Evolutionary conservation across 2,888 invertebrate species (phyloP), one percentile per base, ranked within the genome.

Genomic region (Eucera pruinosa): DNA sequence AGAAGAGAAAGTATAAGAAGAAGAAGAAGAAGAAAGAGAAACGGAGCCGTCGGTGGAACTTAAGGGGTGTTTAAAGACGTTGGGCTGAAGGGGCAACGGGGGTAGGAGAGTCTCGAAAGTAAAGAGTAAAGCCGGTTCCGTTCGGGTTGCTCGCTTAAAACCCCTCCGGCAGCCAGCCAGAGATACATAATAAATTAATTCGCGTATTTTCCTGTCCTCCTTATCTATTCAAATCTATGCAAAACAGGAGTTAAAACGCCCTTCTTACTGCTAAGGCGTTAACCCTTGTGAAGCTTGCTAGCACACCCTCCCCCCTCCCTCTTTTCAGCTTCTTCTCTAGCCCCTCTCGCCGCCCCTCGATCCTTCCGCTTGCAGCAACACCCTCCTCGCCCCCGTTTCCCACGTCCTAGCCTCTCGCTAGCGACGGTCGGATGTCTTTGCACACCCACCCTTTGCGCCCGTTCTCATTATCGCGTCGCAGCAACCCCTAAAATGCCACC

Each of bases 141-240:
- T 84, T 77, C 72, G 39, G 70, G 76, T 60, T 57, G 52, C 64
- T 70, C 72, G 62, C 60, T 62, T 77, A 75, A 76, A 77, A 55
- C 69, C 75, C 73, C 67, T 74, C 70, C 79, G 80, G 81, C 81
- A 84, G 54, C 86, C 87, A 86, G 86, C 88, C 87, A 85, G 86
- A 88, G 89, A 90, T 90, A 91, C 89, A 90, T 90, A 91, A 91
- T 92, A 91, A 91, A 92, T 91, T 92, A 91, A 92, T 91, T 91
- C 90, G 89, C 88, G 89, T 90, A 88, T 90, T 90, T 88, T 88
- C 88, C 85, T 84, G 88, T 86, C 86, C 85, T 86, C 87, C 88
- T 91, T 91, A 91, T 91, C 91, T 91, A 92, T 91, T 92, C 90
- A 91, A 91, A 92, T 92, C 91, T 92, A 92, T 92, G 92, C 92